Evolutionary conservation across 1,140 invertebrate species (phyloP).

Genomic region (Vanessa atalanta): DNA sequence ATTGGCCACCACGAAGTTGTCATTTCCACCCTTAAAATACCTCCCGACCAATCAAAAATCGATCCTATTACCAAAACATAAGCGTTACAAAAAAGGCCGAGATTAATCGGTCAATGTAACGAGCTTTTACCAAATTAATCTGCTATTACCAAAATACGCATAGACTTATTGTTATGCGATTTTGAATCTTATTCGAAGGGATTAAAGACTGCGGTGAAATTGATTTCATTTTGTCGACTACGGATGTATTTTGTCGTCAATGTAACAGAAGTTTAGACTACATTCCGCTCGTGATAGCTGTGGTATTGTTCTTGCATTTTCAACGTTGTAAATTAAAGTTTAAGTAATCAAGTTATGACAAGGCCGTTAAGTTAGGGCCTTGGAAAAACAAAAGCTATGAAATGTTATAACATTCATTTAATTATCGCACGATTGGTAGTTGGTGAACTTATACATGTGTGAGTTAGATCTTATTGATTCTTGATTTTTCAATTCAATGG

Average conservation of each 20-base stretch:
- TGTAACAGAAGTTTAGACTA: slow-evolving; percentile 66
- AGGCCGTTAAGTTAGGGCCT: slow-evolving; percentile 34
- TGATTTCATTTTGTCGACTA: slow-evolving; percentile 21
- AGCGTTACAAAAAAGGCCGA: slow-evolving; percentile 36
- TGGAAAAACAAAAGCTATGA: slow-evolving; percentile 17
- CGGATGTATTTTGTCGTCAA: slow-evolving; percentile 13
- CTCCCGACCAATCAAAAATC: slow-evolving; percentile 35
- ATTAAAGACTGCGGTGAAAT: slow-evolving; percentile 32
- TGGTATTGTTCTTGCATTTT: slow-evolving; percentile 63
- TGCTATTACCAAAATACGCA: slow-evolving; percentile 44
- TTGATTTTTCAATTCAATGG: no score
- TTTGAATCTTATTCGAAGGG: slow-evolving; percentile 22
- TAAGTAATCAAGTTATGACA: slow-evolving; percentile 47
- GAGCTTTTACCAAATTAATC: slow-evolving; percentile 36
- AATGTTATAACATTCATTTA: slow-evolving; percentile 7
- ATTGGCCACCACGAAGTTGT: slow-evolving; percentile 66
- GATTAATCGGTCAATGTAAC: slow-evolving; percentile 38
- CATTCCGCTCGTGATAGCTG: slow-evolving; percentile 62
- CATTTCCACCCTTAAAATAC: slow-evolving; percentile 39
- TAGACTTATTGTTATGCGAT: slow-evolving; percentile 12
- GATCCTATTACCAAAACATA: slow-evolving; percentile 37
- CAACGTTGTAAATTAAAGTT: slow-evolving; percentile 49
- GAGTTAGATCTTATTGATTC: no score
- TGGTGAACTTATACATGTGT: no score
- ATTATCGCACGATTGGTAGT: not conserved